Base-by-base conservation (phyloP, 1,140 invertebrate species). In the Yoshiicerus persimilis region DNA sequence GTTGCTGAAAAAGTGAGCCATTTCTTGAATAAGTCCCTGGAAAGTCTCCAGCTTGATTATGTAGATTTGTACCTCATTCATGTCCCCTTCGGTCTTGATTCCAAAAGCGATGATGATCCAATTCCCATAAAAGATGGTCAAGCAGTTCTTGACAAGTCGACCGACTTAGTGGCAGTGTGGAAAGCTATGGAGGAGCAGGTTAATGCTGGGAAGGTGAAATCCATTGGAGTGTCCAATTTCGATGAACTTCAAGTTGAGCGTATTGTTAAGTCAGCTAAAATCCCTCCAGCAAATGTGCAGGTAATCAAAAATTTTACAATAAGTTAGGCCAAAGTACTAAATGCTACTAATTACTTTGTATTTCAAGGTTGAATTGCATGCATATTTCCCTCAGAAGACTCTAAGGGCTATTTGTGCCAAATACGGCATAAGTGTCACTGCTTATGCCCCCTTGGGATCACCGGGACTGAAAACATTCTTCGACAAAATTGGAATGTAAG, bases 41-140 rank as follows among this genome's bases (percentile, higher is more conserved):
- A 94, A 84, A 94, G 94, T 64, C 92, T 98, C 16, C 94, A 95
- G 89, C 91, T 97, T 84, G 94, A 96, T 86, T 98, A 98, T 91
- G 92, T 98, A 4, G 97, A 98, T 91, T 93, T 98, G 87, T 98
- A 93, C 88, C 89, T 94, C 0, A 91, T 93, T 36, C 93, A 94
- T 89, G 77, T 87, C 0, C 93, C 93, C 23, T 87, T 92, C 25
- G 92, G 92, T 0, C 87, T 92, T 27, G 32, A 80, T 9, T 80
- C 32, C 20, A 90, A 90, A 66, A 91, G 91, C 84, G 89, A 89
- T 75, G 34, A 88, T 75, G 77, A 90, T n/a, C 62, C 86, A 23
- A 34, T 90, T 20, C 88, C 91, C 25, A 89, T 88, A 3, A 56
- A 86, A 62, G 85, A 89, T 64, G 89, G 89, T 4, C 34, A 93